phyloP scores from a whole-genome alignment of 2,888 invertebrate genomes.

The Aleiodes alternator region DNA sequence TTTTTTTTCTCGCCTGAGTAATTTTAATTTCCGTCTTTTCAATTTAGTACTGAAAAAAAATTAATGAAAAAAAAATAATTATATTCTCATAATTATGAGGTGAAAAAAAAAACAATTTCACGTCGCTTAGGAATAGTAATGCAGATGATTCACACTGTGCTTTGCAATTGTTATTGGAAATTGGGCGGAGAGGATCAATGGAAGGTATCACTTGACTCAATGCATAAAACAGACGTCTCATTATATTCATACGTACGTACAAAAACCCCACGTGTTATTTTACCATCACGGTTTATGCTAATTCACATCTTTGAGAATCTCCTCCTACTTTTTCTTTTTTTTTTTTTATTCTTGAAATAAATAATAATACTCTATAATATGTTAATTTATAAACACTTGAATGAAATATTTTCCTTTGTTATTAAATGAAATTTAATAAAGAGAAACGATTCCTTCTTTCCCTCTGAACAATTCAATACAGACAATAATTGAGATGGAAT shows the following conservation, averaged over 20 bases:
- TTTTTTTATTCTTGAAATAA: too few species aligned
- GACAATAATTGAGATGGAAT: too few species aligned
- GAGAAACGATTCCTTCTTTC: conserved; percentile 3
- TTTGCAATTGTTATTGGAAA: conserved; percentile 22
- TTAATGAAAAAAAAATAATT: not conserved
- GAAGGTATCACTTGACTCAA: conserved; percentile 32
- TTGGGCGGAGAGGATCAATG: conserved; percentile 23
- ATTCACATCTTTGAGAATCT: conserved; percentile 29
- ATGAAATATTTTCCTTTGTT: conserved; percentile 19
- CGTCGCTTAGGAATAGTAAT: conserved; percentile 16
- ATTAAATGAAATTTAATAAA: conserved; percentile 5
- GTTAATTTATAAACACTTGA: conserved; percentile 23
- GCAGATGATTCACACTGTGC: conserved; percentile 27
- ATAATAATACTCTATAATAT: conserved; percentile 17
- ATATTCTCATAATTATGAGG: not conserved
- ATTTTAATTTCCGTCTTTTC: conserved; percentile 1
- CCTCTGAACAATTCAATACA: not conserved
- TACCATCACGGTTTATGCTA: conserved; percentile 26
- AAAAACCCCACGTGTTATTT: conserved; percentile 26
- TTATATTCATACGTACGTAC: conserved; percentile 18
- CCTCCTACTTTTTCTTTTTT: conserved; percentile 30
- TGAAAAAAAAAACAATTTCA: not conserved
- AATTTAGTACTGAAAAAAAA: not conserved
- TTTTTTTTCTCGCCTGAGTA: not conserved
- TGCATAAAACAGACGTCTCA: conserved; percentile 31